Conservation (phyloP, 2,888 invertebrate genomes). For the Drosophila dives region DNA sequence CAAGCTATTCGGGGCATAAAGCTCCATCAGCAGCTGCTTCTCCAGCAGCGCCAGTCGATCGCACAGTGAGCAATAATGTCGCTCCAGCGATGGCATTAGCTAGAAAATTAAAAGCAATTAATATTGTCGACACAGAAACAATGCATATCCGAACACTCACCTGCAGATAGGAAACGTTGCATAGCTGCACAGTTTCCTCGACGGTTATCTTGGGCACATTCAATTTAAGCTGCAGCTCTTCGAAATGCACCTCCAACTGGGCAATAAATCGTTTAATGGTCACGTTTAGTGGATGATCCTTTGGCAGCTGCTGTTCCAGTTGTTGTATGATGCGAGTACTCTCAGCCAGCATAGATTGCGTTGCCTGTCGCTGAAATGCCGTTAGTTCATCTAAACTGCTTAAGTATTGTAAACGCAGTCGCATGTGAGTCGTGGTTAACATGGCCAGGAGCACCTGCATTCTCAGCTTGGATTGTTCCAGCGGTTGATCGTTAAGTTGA, state of each 20-base stretch:
- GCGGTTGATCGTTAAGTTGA: constrained; percentile 6
- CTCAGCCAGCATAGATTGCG: constrained; percentile 54
- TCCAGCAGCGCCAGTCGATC: constrained; percentile 63
- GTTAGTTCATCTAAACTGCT: constrained; percentile 23
- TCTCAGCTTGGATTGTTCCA: constrained; percentile 16
- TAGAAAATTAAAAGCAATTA: constrained; percentile 5
- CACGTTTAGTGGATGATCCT: constrained; percentile 9
- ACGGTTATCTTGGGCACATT: background rate
- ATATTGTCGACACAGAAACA: too few relatives aligned
- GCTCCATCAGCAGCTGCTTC: constrained; percentile 59
- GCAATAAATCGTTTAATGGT: constrained; percentile 18
- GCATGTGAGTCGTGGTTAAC: constrained; percentile 65
- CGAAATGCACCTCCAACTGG: constrained; percentile 40
- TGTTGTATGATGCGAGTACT: constrained; percentile 6
- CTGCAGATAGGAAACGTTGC: constrained; percentile 77
- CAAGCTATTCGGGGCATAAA: constrained; percentile 57
- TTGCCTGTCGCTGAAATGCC: constrained; percentile 70
- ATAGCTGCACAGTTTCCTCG: constrained; percentile 22
- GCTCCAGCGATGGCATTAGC: constrained; percentile 67
- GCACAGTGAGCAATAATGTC: constrained; percentile 76
- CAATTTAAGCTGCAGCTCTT: constrained; percentile 31
- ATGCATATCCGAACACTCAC: constrained; percentile 41
- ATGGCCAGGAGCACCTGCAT: constrained; percentile 53
- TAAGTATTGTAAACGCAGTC: constrained; percentile 66
- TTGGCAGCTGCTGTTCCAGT: constrained; percentile 12